phyloP scores from a whole-genome alignment of 1,140 invertebrate species.

The Vollenhovia emeryi region DNA sequence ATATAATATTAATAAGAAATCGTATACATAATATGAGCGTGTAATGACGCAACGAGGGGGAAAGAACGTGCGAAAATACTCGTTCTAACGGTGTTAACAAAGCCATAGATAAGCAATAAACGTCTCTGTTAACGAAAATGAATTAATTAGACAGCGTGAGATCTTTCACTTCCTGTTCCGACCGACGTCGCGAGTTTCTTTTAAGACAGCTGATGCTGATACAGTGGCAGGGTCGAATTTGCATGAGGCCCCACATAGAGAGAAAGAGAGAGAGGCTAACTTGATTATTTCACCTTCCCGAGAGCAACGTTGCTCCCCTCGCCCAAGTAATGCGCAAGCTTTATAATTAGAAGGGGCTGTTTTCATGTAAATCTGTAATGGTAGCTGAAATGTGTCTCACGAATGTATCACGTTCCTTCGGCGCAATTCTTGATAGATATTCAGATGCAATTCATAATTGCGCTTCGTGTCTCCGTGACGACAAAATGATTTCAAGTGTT shows the following conservation, averaged over 20 bases:
- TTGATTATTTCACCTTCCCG: slow-evolving; percentile 48
- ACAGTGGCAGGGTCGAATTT: slow-evolving; percentile 61
- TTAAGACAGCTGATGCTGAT: slow-evolving; percentile 70
- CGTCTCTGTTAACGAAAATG: slow-evolving; percentile 46
- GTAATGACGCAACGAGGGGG: not conserved
- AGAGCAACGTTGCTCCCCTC: slow-evolving; percentile 55
- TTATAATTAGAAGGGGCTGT: slow-evolving; percentile 69
- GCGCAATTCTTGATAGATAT: slow-evolving; percentile 47
- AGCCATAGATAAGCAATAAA: slow-evolving; percentile 20
- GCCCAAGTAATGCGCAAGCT: slow-evolving; percentile 56
- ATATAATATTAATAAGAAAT: slow-evolving; percentile 8
- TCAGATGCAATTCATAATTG: not conserved
- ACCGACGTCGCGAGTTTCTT: slow-evolving; percentile 40
- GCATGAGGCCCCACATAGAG: slow-evolving; percentile 62
- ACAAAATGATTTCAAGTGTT: not conserved
- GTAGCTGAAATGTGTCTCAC: slow-evolving; percentile 50
- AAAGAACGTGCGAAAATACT: not conserved
- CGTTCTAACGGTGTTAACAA: not conserved
- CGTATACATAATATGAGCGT: not conserved
- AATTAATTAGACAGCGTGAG: slow-evolving; percentile 56
- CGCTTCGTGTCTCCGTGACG: not conserved
- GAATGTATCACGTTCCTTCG: slow-evolving; percentile 46
- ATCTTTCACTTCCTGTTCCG: slow-evolving; percentile 39
- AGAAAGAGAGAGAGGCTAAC: slow-evolving; percentile 19
- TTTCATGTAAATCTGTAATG: slow-evolving; percentile 69